A percentile compares a stretch with the other conserved stretches of the same genome.
These are phyloP conservation scores for Terrapene triunguis DNA, from an alignment of 2,113 vertebrate genomes.

Conservation along the genomic window DNA sequence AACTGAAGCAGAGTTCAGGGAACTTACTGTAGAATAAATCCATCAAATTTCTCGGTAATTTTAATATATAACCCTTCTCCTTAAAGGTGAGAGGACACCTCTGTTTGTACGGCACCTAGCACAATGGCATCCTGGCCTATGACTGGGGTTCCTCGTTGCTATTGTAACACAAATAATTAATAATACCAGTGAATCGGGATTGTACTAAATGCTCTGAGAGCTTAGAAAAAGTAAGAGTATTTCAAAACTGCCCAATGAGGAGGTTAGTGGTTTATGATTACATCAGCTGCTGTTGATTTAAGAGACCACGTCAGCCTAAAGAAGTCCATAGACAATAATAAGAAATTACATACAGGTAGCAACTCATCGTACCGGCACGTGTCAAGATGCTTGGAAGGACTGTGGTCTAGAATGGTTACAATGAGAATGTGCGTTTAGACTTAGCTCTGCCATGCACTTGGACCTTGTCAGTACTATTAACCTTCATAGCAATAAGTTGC, in stretches of 20 bases:
- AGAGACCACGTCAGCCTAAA: not conserved
- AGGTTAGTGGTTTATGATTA: not conserved
- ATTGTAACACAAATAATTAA: not conserved
- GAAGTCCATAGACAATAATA: not conserved
- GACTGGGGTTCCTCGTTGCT: not conserved
- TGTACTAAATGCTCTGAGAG: not conserved
- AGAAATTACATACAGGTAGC: not conserved
- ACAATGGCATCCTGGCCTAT: not conserved
- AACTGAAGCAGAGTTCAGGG: not conserved
- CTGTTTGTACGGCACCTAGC: not conserved
- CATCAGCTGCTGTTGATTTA: not conserved
- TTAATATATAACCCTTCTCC: not conserved
- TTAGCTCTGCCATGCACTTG: not conserved
- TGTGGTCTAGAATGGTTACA: not conserved
- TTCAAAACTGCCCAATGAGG: constrained; percentile 18
- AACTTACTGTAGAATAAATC: not conserved
- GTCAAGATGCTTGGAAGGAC: not conserved
- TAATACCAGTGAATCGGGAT: not conserved
- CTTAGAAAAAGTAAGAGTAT: not conserved
- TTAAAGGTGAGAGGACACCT: not conserved
- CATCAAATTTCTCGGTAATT: not conserved
- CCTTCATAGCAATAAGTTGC: not conserved
- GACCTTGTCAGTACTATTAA: not conserved
- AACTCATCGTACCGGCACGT: not conserved
- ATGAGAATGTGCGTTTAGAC: not conserved